These are phyloP conservation scores for Ictidomys tridecemlineatus DNA, from an alignment of 2,113 vertebrate genomes.

Conservation along the genomic window DNA sequence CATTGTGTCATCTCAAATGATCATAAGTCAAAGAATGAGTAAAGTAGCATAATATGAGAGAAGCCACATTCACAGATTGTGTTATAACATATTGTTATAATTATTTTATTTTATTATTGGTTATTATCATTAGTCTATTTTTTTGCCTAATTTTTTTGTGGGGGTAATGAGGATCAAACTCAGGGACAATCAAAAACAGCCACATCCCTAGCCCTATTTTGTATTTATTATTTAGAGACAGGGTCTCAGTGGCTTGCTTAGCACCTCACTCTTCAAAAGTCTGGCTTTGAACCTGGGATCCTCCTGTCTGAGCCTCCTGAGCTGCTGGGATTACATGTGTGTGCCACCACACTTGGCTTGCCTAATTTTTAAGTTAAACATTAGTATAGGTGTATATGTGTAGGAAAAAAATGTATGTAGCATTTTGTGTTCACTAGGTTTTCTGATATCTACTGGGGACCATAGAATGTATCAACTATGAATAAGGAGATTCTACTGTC, in stretches of 20 bases:
- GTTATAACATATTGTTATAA: background rate
- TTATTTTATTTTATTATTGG: background rate
- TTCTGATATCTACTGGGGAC: background rate
- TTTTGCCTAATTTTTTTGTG: background rate
- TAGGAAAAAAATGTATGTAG: no score
- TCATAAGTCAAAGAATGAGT: background rate
- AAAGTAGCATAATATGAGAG: background rate
- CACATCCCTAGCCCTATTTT: no score
- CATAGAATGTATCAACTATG: background rate
- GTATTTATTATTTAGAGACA: no score
- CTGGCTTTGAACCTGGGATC: no score
- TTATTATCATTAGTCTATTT: background rate
- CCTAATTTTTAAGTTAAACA: background rate
- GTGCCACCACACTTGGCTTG: no score
- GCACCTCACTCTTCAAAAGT: no score
- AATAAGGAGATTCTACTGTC: background rate
- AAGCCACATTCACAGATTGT: background rate
- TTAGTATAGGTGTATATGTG: background rate
- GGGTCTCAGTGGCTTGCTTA: no score
- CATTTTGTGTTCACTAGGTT: accelerated
- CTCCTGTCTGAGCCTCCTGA: no score
- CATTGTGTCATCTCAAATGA: background rate
- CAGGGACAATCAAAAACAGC: no score
- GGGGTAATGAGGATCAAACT: no score
- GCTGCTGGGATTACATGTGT: no score